Evolutionary conservation across 2,113 vertebrate genomes (phyloP).

Genomic region (Tretioscincus oriximinensis): DNA sequence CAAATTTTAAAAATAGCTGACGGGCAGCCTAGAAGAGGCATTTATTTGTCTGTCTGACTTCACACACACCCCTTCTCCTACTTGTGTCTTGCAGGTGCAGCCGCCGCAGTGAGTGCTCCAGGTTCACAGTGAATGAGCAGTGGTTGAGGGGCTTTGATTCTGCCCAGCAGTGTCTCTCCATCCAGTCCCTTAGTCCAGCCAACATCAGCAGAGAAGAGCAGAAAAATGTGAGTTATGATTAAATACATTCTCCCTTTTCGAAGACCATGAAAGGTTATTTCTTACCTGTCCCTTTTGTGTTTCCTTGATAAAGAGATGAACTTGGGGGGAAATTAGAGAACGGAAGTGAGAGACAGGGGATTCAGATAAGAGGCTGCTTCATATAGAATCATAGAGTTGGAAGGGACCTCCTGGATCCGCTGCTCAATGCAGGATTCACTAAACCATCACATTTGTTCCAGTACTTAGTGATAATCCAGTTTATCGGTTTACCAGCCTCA

Average conservation of each 20-base stretch:
- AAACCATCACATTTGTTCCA: too few species aligned
- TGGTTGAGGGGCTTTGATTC: conserved; percentile 97
- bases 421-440: too few species aligned
- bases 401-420: too few species aligned
- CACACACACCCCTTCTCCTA: background rate
- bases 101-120: conserved; percentile 78
- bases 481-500: too few species aligned
- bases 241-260: background rate
- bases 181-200: conserved; percentile 83
- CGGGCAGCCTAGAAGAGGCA: background rate
- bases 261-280: background rate
- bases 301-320: background rate
- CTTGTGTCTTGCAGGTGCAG: conserved; percentile 76
- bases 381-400: too few species aligned
- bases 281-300: background rate
- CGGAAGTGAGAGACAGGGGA: too few species aligned
- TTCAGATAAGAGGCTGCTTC: too few species aligned
- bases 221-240: conserved; percentile 73
- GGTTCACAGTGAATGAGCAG: conserved; percentile 76
- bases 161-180: conserved; percentile 80
- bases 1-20: background rate
- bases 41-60: background rate
- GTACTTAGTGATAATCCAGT: too few species aligned
- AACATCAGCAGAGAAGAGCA: conserved; percentile 90
- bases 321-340: background rate